A percentile compares a stretch with the other conserved stretches of the same genome.
Conservation (phyloP, 2,797 vertebrate species). For the Astyanax mexicanus region DNA sequence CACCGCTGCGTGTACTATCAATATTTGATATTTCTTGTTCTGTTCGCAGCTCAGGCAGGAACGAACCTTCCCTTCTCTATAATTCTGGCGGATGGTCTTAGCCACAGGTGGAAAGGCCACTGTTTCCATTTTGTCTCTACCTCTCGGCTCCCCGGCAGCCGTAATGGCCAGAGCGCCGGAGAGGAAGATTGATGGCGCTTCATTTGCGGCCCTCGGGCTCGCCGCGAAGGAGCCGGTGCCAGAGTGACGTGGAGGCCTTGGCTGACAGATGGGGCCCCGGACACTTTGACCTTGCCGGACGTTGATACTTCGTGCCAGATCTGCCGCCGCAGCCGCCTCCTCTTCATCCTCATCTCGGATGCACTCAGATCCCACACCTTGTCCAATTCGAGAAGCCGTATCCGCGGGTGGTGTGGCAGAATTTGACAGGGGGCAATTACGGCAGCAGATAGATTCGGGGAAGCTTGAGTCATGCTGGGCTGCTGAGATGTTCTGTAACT, state of each 20-base stretch:
- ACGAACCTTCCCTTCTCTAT: slow-evolving; percentile 3
- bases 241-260: slow-evolving; percentile 64
- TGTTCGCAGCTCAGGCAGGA: slow-evolving; percentile 27
- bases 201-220: slow-evolving; percentile 71
- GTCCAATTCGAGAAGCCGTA: slow-evolving; percentile 34
- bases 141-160: slow-evolving; percentile 42
- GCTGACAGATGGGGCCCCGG: slow-evolving; percentile 81
- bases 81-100: slow-evolving; percentile 1
- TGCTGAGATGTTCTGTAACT: slow-evolving; percentile 37
- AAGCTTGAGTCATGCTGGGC: slow-evolving; percentile 43
- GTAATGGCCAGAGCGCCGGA: slow-evolving; percentile 66
- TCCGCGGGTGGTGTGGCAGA: slow-evolving; percentile 31
- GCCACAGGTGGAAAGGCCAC: slow-evolving; percentile 30
- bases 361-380: slow-evolving; percentile 22
- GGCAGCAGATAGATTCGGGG: slow-evolving; percentile 36
- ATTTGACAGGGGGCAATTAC: slow-evolving; percentile 47
- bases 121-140: slow-evolving; percentile 32
- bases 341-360: slow-evolving; percentile 3
- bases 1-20: slow-evolving; percentile 32
- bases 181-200: slow-evolving; percentile 81
- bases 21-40: slow-evolving; percentile 48
- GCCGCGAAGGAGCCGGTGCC: slow-evolving; percentile 69
- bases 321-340: neutral
- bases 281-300: slow-evolving; percentile 77
- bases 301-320: slow-evolving; percentile 51